A percentile compares a stretch with the other conserved stretches of the same genome.
These are phyloP conservation scores for Spheniscus humboldti DNA, from an alignment of 2,797 vertebrate species.

Conservation along the genomic window DNA sequence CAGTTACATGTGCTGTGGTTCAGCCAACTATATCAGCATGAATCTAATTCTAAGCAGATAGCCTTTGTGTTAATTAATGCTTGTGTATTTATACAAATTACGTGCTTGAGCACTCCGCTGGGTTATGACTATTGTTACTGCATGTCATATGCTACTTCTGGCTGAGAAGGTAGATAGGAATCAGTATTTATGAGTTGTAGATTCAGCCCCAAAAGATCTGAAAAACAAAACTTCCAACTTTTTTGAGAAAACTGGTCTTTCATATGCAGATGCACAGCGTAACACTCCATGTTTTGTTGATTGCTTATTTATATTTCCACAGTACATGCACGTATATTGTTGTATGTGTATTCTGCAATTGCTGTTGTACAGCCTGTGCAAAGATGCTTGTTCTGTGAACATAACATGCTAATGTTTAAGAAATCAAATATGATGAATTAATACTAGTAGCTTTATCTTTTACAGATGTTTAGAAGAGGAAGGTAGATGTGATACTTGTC, in stretches of 20 bases:
- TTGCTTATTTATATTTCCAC: not conserved
- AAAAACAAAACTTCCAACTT: not conserved
- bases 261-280: not conserved
- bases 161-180: not conserved
- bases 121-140: not conserved
- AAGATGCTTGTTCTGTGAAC: not conserved
- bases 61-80: not conserved
- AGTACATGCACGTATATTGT: not conserved
- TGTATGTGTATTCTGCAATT: not conserved
- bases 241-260: not conserved
- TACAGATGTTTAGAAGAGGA: not conserved
- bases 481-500: not conserved
- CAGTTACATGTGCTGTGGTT: not conserved
- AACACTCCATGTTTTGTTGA: not conserved
- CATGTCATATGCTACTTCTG: not conserved
- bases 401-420: not conserved
- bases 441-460: not conserved
- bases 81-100: not conserved
- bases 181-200: not conserved
- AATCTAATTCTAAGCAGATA: not conserved
- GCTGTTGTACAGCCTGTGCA: not conserved
- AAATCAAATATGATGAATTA: not conserved
- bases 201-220: not conserved
- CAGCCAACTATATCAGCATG: not conserved
- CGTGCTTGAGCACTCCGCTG: not conserved